Evolutionary conservation across 2,888 invertebrate species (phyloP).

Genomic region (Sinhomidia bicolor): DNA sequence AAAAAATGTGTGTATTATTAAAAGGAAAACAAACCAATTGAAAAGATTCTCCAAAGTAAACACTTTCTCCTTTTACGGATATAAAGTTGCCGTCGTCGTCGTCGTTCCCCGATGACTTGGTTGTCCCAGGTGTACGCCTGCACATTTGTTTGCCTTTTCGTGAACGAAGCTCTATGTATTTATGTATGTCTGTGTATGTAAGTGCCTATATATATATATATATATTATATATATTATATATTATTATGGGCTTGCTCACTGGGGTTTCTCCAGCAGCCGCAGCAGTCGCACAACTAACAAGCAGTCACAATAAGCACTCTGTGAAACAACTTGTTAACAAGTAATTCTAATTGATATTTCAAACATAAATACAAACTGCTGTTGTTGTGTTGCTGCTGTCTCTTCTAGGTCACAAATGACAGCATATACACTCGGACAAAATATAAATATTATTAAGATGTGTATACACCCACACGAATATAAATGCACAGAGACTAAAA

Average conservation of each 20-base stretch:
- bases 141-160: background rate
- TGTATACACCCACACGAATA: no score
- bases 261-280: background rate
- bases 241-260: background rate
- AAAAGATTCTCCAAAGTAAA: conserved; percentile 38
- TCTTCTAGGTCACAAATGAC: background rate
- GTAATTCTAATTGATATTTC: background rate
- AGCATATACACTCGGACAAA: background rate
- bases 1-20: background rate
- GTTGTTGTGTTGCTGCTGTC: background rate
- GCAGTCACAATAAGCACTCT: conserved; percentile 16
- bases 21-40: conserved; percentile 47
- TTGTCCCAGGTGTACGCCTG: conserved; percentile 2
- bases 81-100: conserved; percentile 34
- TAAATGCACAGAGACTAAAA: background rate
- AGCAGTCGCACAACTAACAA: background rate
- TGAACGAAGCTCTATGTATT: background rate
- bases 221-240: no score
- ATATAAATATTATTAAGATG: background rate
- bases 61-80: conserved; percentile 12
- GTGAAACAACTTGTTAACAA: conserved; percentile 12
- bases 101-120: background rate
- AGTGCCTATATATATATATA: no score
- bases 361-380: background rate
- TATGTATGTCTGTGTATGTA: no score